Evolutionary conservation across 2,888 invertebrate species (phyloP).

Genomic region (Rhagonycha lutea): DNA sequence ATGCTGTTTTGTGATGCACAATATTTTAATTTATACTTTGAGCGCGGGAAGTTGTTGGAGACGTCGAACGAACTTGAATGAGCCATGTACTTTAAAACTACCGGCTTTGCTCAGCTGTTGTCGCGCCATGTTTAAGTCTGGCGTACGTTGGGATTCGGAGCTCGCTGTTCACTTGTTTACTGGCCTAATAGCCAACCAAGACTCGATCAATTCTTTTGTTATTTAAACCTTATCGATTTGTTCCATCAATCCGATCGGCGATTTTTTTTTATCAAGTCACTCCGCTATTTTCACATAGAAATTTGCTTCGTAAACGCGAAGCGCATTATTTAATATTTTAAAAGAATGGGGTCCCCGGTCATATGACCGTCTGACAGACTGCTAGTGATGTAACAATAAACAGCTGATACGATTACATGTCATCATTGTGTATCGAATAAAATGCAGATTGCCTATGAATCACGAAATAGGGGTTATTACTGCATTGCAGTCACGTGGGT

Average conservation of each 20-base stretch:
- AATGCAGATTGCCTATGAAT: conserved; percentile 19
- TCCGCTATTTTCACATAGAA: neutral
- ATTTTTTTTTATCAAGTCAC: neutral
- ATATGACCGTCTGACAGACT: conserved; percentile 14
- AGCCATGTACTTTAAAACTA: conserved; percentile 27
- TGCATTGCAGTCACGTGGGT: conserved; percentile 33
- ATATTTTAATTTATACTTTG: neutral
- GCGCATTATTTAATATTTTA: neutral
- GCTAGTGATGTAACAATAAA: conserved; percentile 21
- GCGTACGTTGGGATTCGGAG: conserved; percentile 27
- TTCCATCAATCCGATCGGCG: neutral
- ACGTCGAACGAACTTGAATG: conserved; percentile 23
- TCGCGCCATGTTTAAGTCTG: conserved; percentile 31
- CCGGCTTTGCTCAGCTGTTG: conserved; percentile 35
- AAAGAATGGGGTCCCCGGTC: conserved; percentile 3
- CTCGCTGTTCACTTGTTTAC: conserved; percentile 22
- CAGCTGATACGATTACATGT: conserved; percentile 15
- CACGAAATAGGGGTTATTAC: conserved; percentile 20
- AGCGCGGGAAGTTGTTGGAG: conserved; percentile 18
- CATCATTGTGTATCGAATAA: conserved; percentile 4
- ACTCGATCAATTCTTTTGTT: neutral
- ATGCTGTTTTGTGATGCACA: neutral
- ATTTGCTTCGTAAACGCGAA: too few species aligned
- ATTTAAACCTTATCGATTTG: neutral
- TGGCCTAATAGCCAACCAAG: neutral